Evolutionary conservation across 2,113 vertebrate genomes (phyloP), one percentile per base, ranked within the genome.

Genomic region (Cebus imitator): DNA sequence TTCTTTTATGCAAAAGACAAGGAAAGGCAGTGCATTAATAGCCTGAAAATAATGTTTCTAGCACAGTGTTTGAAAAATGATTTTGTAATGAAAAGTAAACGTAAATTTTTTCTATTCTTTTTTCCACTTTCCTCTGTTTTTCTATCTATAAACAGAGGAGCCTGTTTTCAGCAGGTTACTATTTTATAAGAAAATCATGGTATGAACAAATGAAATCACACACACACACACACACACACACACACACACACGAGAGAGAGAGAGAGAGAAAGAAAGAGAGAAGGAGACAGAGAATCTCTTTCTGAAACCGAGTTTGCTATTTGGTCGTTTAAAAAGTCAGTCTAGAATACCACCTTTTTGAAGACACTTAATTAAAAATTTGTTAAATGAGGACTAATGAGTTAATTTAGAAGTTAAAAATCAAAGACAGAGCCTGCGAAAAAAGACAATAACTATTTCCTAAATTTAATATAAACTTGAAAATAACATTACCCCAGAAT

Each of bases 371-470:
- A 16, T 75, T 70, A 76, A 90, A 91, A 83, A 66, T 35, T 45
- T 58, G 80, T 76, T 70, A 92, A 64, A 61, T 50, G 61, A 72
- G 1, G 76, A 86, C 61, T 27, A 61, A 70, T 21, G n/a, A 61
- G 55, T 90, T 25, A 55, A 68, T 52, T 87, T 32, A 83, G 70
- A 95, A 64, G 35, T 90, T 96, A 86, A 87, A 81, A 90, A 68
- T 43, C 58, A 90, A 92, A 92, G 84, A 85, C 6, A 50, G 66
- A 75, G 50, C 32, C 18, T 45, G 21, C 86, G 37, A 68, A 64
- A 64, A 57, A 70, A 27, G 20, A 79, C 18, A 64, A 52, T 58
- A 43, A 45, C 23, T 11, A 50, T 76, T 80, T 61, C 30, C 40
- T 61, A 14, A 82, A 10, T 32, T 80, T 43, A 87, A 80, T 30